Evolutionary conservation across 2,888 invertebrate species (phyloP), one percentile per base, ranked within the genome.

Genomic region (Tolmerus cingulatus): DNA sequence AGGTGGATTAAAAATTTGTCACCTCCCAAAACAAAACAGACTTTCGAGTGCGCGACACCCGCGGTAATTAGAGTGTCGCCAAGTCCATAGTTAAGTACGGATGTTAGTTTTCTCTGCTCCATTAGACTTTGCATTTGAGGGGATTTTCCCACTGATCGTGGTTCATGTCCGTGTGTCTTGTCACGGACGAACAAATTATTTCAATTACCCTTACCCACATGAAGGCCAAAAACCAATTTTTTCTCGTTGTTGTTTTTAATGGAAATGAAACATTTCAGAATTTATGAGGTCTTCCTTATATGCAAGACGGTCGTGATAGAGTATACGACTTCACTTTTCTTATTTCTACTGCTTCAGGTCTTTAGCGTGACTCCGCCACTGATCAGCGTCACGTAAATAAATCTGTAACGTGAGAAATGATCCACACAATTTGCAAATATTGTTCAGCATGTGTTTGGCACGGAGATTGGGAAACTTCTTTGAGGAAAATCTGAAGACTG

Each of bases 261-360:
- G 79, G 5, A 46, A 23, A 79, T 23, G 79, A 79, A 51, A 79
- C 51, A 79, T 78, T 76, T 76, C 76, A 78, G 16, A 23, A 78
- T 78, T 78, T 43, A 78, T 78, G 78, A 78, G 78, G 43, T 78
- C 78, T 78, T 78, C 78, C 78, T 78, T 78, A 78, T 79, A 79
- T 79, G 79, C 79, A 66, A 30, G 43, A 79, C 5, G 79, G 27
- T 79, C 79, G 79, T 79, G 79, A 79, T 79, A 51, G 27, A 79
- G 51, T 78, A 46, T 46, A 43, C 40, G 78, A 78, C 51, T 43
- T 79, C 51, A 79, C 30, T 46, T 79, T 79, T 19, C 46, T 79
- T 16, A 37, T 23, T 27, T 12, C 19, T 37, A 23, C 40, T 23
- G 27, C 34, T 77, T 37, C 77, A 77, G 19, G 9, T 37, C 16